Evolutionary conservation across 2,888 invertebrate species (phyloP), one percentile per base, ranked within the genome.

Genomic region (Pachliopta kotzebuea): DNA sequence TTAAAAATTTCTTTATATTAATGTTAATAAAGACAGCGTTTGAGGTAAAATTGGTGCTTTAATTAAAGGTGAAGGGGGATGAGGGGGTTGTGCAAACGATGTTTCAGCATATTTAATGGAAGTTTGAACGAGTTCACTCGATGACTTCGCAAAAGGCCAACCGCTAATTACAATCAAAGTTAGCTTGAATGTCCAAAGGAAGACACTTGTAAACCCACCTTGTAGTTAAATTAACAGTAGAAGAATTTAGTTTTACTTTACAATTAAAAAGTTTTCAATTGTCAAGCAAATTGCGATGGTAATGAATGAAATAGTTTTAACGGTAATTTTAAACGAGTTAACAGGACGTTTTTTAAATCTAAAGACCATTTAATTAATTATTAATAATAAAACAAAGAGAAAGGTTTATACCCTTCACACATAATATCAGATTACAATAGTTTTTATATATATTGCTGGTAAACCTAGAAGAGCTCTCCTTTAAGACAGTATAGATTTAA

Each of bases 111-210:
- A 63, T 63, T 59, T 63, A 59, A 63, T 63, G 63, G 59, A 63
- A 63, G 59, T 63, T 63, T 49, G 49, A 63, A 63, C 45, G 59
- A 63, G 49, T 59, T 63, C 54, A 7, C 59, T 55, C 45, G 59
- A 63, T 63, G 63, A 55, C 63, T 63, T 63, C 31, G 63, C 63
- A 63, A 63, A 59, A 62, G 63, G 63, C 59, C 59, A 59, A 59
- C 63, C 63, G 59, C 63, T 59, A 63, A 63, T 63, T 63, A 63
- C 59, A 63, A 63, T 63, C 55, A 55, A 63, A 63, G 54, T 63
- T 59, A 55, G 49, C 59, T 63, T 29, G 49, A 49, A 55, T 58
- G 58, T 59, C 54, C n/a, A 20, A 60, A 31, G 52, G 52, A 49
- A 58, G 58, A 60, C 53, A 53, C 54, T 60, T 54, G 53, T 60